Base-by-base conservation (phyloP, 2,797 vertebrate species). In the Brachyrhaphis roseni region DNA sequence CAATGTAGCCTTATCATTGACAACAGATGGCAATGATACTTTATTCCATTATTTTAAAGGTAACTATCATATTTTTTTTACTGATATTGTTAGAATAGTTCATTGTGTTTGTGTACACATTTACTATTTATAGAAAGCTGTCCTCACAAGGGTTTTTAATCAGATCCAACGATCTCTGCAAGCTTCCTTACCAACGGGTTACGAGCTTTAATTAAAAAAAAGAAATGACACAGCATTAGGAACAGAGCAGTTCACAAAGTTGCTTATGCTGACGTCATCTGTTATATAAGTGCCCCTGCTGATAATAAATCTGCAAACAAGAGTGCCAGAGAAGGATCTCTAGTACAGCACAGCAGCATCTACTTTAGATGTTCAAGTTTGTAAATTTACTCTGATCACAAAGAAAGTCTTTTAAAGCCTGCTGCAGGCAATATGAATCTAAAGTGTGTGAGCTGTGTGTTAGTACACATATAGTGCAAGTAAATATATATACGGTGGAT, bases 1-100 rank as follows among this genome's bases (percentile, higher is more conserved):
- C 80, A 83, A 79, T 86, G 45, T 76, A 80, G 71, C 86, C 83
- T 82, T 55, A 87, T 81, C 76, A 79, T 74, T 88, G 81, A 90
- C 71, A 79, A 81, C 72, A 51, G 13, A 53, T 4, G 12, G 31
- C 75, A 77, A 55, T 78, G 86, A 81, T 83, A 75, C 72, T 83
- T 59, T 36, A 79, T 64, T 75, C 73, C 28, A 71, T 82, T 31
- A 76, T 83, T 75, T 74, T 51, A 78, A 82, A 49, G 73, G 43
- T 78, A 49, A 72, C 78, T 64, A 53, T 59, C 0, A 13, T 49
- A 71, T 76, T 4, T 66, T 39, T 59, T 41, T 46, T 8, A 34
- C 31, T 59, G 18, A 72, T 49, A 41, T 26, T 41, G 31, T 12
- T 45, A 26, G 36, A 26, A 28, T 1, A 72, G 87, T 51, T 20